Conservation (phyloP, 2,888 invertebrate species). For the Octodonta nipae region DNA sequence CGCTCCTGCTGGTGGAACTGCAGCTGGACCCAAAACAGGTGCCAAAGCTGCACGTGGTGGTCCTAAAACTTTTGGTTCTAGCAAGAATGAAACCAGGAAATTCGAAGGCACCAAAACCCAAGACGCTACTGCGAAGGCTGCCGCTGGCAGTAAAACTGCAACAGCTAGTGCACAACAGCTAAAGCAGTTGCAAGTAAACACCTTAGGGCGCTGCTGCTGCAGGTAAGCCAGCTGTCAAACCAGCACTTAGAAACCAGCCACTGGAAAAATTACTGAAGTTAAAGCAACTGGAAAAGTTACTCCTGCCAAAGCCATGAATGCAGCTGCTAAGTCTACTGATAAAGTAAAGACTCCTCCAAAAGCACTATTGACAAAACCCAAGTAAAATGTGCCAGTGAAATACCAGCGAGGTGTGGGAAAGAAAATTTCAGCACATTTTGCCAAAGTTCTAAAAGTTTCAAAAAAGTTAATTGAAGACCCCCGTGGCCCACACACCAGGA, state of each 20-base stretch:
- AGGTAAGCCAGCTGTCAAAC: conserved; percentile 17
- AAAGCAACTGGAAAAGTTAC: conserved; percentile 22
- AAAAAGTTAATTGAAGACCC: conserved; percentile 86
- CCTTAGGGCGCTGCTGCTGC: conserved; percentile 25
- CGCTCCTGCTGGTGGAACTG: conserved; percentile 23
- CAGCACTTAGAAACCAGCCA: conserved; percentile 21
- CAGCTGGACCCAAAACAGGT: conserved; percentile 27
- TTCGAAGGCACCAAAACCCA: conserved; percentile 17
- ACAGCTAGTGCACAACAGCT: conserved; percentile 17
- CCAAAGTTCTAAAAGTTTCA: conserved; percentile 73
- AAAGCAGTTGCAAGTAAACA: conserved; percentile 32
- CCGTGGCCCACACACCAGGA: conserved; percentile 74
- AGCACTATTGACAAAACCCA: conserved; percentile 39
- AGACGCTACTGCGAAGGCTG: conserved; percentile 17
- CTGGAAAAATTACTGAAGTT: conserved; percentile 27
- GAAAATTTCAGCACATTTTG: conserved; percentile 35
- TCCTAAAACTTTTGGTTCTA: conserved; percentile 33
- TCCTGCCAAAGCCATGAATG: conserved; percentile 27
- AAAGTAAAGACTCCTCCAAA: conserved; percentile 30
- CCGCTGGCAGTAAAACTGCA: conserved; percentile 13
- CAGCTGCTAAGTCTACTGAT: conserved; percentile 27
- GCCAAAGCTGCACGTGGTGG: conserved; percentile 25
- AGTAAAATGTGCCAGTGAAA: conserved; percentile 42
- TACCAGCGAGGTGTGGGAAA: conserved; percentile 42
- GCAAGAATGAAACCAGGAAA: conserved; percentile 15